Evolutionary conservation across 1,140 invertebrate species (phyloP).

Genomic region (Carposina sasakii): DNA sequence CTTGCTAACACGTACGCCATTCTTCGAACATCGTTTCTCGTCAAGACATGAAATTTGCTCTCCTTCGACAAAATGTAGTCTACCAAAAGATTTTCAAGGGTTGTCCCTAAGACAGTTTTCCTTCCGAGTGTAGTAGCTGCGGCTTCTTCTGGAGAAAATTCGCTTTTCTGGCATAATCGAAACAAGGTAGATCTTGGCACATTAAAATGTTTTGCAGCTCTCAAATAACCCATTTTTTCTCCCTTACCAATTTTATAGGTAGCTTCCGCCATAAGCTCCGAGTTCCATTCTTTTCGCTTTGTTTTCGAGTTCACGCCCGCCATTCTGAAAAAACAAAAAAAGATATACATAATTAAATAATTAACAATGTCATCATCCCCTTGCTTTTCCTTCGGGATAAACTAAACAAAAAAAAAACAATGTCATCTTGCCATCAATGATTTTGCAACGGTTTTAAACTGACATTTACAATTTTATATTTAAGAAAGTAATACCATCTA

Average conservation of each 20-base stretch:
- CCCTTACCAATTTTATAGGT: slow-evolving; percentile 17
- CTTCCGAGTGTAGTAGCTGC: slow-evolving; percentile 16
- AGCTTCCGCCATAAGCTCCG: slow-evolving; percentile 11
- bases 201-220: slow-evolving; percentile 18
- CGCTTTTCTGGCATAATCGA: slow-evolving; percentile 18
- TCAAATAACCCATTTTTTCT: slow-evolving; percentile 22
- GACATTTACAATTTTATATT: slow-evolving; percentile 13
- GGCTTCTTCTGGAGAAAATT: slow-evolving; percentile 18
- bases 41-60: not conserved
- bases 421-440: slow-evolving; percentile 10
- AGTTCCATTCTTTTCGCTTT: slow-evolving; percentile 11
- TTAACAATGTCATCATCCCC: slow-evolving; percentile 9
- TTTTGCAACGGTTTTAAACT: slow-evolving; percentile 13
- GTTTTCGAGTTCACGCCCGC: slow-evolving; percentile 4
- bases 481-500: slow-evolving; percentile 16
- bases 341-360: too few relatives aligned
- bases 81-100: slow-evolving; percentile 20
- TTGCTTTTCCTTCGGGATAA: slow-evolving; percentile 5
- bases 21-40: not conserved
- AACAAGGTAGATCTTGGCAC: slow-evolving; percentile 18
- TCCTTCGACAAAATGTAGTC: slow-evolving; percentile 17
- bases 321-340: slow-evolving; percentile 12
- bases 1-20: not conserved
- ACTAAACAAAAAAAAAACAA: slow-evolving; percentile 16
- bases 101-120: slow-evolving; percentile 21